Percentiles rank a stretch among this genome's conserved stretches.
These are phyloP conservation scores for Lithodes maja DNA, from an alignment of 2,888 invertebrate species.

Conservation along the genomic window DNA sequence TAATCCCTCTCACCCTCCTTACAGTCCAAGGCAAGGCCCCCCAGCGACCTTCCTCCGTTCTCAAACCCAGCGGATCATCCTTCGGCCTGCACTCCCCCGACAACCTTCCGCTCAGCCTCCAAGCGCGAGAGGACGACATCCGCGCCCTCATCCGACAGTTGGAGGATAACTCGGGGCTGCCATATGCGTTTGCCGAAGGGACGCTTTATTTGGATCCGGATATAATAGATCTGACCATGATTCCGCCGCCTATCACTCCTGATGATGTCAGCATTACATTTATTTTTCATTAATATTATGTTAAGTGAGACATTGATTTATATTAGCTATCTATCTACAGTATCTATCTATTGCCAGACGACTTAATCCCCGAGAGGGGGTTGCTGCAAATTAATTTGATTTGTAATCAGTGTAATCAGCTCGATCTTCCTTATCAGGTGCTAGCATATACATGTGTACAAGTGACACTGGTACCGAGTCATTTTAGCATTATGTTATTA, in stretches of 20 bases:
- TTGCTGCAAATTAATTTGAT: no score
- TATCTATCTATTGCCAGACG: no score
- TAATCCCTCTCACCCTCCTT: no score
- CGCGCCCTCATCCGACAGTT: conserved; percentile 63
- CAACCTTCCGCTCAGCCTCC: conserved; percentile 67
- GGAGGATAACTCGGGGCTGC: conserved; percentile 67
- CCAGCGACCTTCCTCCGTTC: conserved; percentile 70
- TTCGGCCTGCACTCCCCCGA: conserved; percentile 71
- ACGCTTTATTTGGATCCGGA: conserved; percentile 85
- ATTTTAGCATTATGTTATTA: neutral
- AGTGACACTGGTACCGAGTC: no score
- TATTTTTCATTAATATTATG: neutral
- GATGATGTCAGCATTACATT: conserved; percentile 78
- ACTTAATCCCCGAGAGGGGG: no score
- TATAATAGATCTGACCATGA: conserved; percentile 90
- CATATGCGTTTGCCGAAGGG: conserved; percentile 74
- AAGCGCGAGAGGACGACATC: conserved; percentile 65
- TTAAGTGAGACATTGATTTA: neutral
- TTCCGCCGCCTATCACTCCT: conserved; percentile 90
- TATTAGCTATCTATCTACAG: neutral
- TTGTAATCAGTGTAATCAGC: no score
- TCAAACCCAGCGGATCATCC: conserved; percentile 75
- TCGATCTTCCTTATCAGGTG: no score
- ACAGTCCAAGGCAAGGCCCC: conserved; percentile 51
- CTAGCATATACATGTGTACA: no score